Base-by-base conservation (phyloP, 2,797 vertebrate genomes). In the Oryzias sinensis region DNA sequence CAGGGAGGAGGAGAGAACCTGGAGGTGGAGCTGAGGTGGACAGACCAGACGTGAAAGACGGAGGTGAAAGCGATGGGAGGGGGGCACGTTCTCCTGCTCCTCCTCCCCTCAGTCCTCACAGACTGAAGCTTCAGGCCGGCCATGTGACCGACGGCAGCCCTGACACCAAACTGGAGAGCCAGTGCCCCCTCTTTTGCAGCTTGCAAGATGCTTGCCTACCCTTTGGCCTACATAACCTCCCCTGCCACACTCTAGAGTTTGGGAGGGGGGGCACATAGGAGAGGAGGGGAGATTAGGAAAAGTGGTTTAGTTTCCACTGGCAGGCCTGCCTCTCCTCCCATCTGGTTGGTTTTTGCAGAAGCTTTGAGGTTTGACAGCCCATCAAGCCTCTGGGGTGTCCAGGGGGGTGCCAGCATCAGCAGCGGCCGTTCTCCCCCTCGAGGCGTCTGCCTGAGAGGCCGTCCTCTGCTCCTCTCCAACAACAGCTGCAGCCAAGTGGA, bases 151-250 rank as follows among this genome's bases (percentile, higher is more conserved):
- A 84, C 82, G 72, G 77, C 17, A 20, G 59, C 64, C 73, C 71
- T 65, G 61, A 49, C 70, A 73, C 58, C 54, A 62, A 69, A 68
- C 74, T 40, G 22, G 54, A 49, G 65, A 65, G 65, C 68, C 9
- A 46, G 56, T 68, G 3, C 73, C 84, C 86, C 62, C 74, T 65
- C 79, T 87, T 86, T 86, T 79, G 74, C 27, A 13, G 65, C 75
- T 80, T 33, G 9, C 53, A 75, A 71, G 84, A 82, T 83, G 88
- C 88, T 86, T 82, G 87, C 77, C 82, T 88, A 84, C 83, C 86
- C 88, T 90, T 87, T 89, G 86, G 82, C 86, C 88, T 85, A 83
- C 72, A 90, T 90, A 83, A 86, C 82, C 82, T 76, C 79, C 77
- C 83, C 75, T 60, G 72, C 79, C 76, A 79, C 72, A 80, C 62